Evolutionary conservation across 1,140 invertebrate genomes (phyloP).

Genomic region (Polypedilum vanderplanki): DNA sequence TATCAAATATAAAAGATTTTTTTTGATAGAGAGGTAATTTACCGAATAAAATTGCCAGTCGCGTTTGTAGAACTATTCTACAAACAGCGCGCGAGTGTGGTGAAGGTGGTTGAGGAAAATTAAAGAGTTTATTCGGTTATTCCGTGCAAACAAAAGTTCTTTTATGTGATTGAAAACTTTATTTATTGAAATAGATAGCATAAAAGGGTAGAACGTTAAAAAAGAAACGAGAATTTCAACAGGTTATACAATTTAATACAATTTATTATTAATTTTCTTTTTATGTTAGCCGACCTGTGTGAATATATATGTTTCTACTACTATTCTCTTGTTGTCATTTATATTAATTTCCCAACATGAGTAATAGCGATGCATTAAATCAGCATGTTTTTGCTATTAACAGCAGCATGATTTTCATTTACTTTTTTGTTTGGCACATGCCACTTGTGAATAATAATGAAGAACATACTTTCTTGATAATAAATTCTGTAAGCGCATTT

Average conservation of each 20-base stretch:
- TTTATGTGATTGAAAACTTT: too few species aligned
- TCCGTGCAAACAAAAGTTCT: too few species aligned
- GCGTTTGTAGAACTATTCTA: too few species aligned
- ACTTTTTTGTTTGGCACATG: background rate
- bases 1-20: background rate
- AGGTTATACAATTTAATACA: background rate
- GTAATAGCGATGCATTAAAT: background rate
- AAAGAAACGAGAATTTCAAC: background rate
- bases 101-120: too few species aligned
- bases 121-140: too few species aligned
- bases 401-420: background rate
- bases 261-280: background rate
- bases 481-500: too few species aligned
- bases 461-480: too few species aligned
- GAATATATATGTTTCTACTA: background rate
- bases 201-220: too few species aligned
- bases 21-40: background rate
- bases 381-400: background rate
- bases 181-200: too few species aligned
- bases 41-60: background rate
- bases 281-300: background rate
- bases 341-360: background rate
- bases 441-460: too few species aligned
- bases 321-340: background rate
- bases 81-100: too few species aligned